phyloP scores from a whole-genome alignment of 2,888 invertebrate genomes.

The Portevinia maculata region DNA sequence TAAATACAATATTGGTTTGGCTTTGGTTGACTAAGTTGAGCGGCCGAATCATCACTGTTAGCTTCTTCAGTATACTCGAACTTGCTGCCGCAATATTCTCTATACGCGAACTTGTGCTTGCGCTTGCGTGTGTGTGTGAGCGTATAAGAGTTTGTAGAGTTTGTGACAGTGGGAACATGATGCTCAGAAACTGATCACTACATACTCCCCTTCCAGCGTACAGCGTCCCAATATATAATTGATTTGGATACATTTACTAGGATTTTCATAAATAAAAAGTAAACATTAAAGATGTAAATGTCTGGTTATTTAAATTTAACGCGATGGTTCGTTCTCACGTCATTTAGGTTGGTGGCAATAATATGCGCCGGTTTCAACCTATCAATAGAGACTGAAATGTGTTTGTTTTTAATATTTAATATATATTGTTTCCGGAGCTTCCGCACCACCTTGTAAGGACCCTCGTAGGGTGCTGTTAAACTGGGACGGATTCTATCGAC shows the following conservation, averaged over 20 bases:
- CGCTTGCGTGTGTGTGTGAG: neutral
- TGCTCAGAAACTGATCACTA: constrained; percentile 9
- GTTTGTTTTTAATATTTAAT: constrained; percentile 14
- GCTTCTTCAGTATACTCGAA: neutral
- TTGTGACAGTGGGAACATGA: neutral
- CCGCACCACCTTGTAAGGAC: constrained; percentile 34
- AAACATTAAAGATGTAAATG: neutral
- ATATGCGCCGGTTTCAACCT: constrained; percentile 45
- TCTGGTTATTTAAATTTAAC: constrained; percentile 4
- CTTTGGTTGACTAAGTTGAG: neutral
- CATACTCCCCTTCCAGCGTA: constrained; percentile 8
- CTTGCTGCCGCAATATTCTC: too few relatives aligned
- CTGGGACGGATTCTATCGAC: constrained; percentile 31
- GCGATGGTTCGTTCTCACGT: neutral
- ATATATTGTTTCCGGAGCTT: constrained; percentile 31
- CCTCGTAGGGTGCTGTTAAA: constrained; percentile 43
- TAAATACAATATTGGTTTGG: too few relatives aligned
- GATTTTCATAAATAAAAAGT: too few relatives aligned
- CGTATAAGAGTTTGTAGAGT: neutral
- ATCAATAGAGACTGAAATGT: constrained; percentile 27
- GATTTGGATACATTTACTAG: neutral
- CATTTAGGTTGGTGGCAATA: constrained; percentile 2
- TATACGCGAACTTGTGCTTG: neutral
- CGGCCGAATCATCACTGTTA: neutral
- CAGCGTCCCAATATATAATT: neutral